phyloP scores from a whole-genome alignment of 2,888 invertebrate genomes.

The Euplagia quadripunctaria region DNA sequence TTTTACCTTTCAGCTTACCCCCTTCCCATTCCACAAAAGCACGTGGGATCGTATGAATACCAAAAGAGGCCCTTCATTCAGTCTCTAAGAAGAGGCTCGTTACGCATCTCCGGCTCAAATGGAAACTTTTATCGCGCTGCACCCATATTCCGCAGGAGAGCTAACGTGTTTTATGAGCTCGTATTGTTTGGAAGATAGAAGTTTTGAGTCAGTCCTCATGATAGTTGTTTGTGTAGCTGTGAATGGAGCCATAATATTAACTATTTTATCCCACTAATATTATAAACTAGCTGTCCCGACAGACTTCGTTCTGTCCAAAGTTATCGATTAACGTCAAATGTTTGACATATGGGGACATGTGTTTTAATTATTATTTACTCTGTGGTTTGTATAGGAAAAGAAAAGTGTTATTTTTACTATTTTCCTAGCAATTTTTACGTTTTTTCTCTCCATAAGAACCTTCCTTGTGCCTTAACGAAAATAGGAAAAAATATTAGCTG shows the following conservation, averaged over 20 bases:
- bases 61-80: constrained; percentile 78
- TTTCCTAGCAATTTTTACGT: too few relatives aligned
- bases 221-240: constrained; percentile 3
- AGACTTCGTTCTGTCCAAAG: too few relatives aligned
- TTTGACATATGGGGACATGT: too few relatives aligned
- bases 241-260: not conserved
- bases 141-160: constrained; percentile 41
- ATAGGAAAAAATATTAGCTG: too few relatives aligned
- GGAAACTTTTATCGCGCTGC: constrained; percentile 67
- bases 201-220: constrained; percentile 15
- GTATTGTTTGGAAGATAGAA: constrained; percentile 6
- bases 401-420: too few relatives aligned
- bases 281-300: too few relatives aligned
- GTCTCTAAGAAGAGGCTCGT: constrained; percentile 72
- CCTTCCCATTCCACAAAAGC: constrained; percentile 38
- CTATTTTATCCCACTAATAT: too few relatives aligned
- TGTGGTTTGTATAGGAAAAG: too few relatives aligned
- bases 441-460: too few relatives aligned
- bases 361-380: too few relatives aligned
- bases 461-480: too few relatives aligned
- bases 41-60: constrained; percentile 78
- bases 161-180: constrained; percentile 17
- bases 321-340: too few relatives aligned
- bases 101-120: constrained; percentile 72
- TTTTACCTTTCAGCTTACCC: constrained; percentile 32